These are phyloP conservation scores for Anastatus disparis DNA, from an alignment of 1,140 invertebrate species.

Conservation along the genomic window DNA sequence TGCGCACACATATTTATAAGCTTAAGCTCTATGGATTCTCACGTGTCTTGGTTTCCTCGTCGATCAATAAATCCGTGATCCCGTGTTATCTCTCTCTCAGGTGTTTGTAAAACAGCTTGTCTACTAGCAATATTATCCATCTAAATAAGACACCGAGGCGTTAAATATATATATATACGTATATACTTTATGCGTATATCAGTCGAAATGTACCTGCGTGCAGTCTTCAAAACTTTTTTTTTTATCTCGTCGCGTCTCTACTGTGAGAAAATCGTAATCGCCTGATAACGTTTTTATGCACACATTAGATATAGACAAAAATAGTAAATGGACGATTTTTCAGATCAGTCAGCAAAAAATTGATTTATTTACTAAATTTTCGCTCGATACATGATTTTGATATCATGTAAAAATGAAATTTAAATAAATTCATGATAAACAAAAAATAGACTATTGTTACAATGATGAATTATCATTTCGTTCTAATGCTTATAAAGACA, in stretches of 20 bases:
- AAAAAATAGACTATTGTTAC: no score
- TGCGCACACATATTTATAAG: neutral
- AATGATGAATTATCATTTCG: no score
- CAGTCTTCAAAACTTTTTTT: neutral
- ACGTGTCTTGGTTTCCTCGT: conserved; percentile 6
- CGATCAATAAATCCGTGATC: conserved; percentile 27
- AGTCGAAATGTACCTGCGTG: conserved; percentile 9
- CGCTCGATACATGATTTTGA: no score
- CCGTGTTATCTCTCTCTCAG: conserved; percentile 18
- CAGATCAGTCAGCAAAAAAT: no score
- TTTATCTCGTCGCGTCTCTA: conserved; percentile 3
- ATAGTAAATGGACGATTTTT: no score
- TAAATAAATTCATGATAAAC: no score
- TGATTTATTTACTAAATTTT: no score
- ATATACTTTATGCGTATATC: neutral
- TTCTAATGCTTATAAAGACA: no score
- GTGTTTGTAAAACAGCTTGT: conserved; percentile 25
- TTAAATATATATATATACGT: neutral
- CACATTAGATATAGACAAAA: neutral
- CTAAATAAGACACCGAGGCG: neutral
- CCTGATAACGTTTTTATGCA: conserved; percentile 1
- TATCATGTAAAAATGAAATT: no score
- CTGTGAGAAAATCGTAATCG: conserved; percentile 29
- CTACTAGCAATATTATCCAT: no score
- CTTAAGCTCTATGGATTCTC: neutral